phyloP scores from a whole-genome alignment of 2,888 invertebrate genomes.

The Pyrgus malvae region DNA sequence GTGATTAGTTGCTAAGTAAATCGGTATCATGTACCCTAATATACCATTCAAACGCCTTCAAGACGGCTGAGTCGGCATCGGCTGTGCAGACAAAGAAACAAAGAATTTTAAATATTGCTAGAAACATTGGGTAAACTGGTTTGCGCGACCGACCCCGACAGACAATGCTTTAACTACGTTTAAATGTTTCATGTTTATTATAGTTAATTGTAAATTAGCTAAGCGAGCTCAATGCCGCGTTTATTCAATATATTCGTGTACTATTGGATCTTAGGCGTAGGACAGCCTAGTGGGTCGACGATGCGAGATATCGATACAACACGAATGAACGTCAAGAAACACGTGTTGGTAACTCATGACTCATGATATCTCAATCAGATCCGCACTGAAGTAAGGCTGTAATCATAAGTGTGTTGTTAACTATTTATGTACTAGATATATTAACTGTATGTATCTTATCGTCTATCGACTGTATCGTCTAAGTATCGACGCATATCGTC shows the following conservation, averaged over 20 bases:
- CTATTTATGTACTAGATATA: conserved; percentile 76
- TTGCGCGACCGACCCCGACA: conserved; percentile 58
- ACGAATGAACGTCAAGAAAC: neutral
- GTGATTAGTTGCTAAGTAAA: conserved; percentile 75
- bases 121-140: conserved; percentile 19
- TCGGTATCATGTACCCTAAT: conserved; percentile 54
- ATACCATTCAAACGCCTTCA: conserved; percentile 66
- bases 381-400: conserved; percentile 55
- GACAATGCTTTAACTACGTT: conserved; percentile 78
- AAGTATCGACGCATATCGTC: conserved; percentile 68
- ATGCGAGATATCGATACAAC: neutral
- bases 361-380: neutral
- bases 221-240: conserved; percentile 48
- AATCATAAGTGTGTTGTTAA: conserved; percentile 73
- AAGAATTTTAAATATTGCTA: neutral
- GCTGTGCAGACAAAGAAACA: conserved; percentile 35
- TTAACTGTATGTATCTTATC: conserved; percentile 67
- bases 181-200: conserved; percentile 74
- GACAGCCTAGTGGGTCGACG: conserved; percentile 1
- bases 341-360: neutral
- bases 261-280: conserved; percentile 44
- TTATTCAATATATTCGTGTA: conserved; percentile 51
- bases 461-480: conserved; percentile 69
- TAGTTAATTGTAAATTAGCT: conserved; percentile 66
- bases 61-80: conserved; percentile 71